Evolutionary conservation across 1,140 invertebrate genomes (phyloP).

Genomic region (Oppia nitens): DNA sequence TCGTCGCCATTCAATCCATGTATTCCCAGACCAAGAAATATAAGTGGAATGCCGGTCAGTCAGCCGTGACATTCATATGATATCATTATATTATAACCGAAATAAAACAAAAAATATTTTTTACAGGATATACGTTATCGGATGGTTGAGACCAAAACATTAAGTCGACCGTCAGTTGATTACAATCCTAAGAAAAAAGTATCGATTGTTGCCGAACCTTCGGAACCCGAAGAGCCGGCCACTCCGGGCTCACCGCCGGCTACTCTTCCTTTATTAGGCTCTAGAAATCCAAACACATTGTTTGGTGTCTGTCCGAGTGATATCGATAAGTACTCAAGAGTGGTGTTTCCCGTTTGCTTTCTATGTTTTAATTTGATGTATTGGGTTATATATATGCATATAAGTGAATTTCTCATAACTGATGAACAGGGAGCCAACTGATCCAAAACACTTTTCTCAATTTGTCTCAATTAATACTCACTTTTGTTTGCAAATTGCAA

Average conservation of each 20-base stretch:
- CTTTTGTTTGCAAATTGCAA: no score
- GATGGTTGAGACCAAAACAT: neutral
- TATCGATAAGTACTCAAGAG: conserved; percentile 89
- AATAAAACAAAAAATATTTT: neutral
- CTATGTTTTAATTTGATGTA: conserved; percentile 95
- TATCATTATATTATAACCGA: neutral
- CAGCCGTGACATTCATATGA: neutral
- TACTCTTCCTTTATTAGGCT: neutral
- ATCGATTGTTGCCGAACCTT: no score
- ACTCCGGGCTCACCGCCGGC: conserved; percentile 5
- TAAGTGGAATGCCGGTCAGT: neutral
- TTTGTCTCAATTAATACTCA: no score
- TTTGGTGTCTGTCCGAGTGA: conserved; percentile 78
- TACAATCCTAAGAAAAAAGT: neutral
- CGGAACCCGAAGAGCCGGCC: neutral
- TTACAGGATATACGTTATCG: neutral
- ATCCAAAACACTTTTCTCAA: neutral
- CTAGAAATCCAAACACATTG: conserved; percentile 65
- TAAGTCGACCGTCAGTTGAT: neutral
- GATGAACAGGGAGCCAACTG: conserved; percentile 13
- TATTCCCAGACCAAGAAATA: neutral
- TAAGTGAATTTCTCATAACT: conserved; percentile 69
- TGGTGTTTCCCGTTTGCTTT: conserved; percentile 89
- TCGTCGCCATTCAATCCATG: neutral
- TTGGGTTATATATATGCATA: conserved; percentile 92